Evolutionary conservation across 2,113 vertebrate genomes (phyloP), one percentile per base, ranked within the genome.

Genomic region (Takifugu bimaculatus): DNA sequence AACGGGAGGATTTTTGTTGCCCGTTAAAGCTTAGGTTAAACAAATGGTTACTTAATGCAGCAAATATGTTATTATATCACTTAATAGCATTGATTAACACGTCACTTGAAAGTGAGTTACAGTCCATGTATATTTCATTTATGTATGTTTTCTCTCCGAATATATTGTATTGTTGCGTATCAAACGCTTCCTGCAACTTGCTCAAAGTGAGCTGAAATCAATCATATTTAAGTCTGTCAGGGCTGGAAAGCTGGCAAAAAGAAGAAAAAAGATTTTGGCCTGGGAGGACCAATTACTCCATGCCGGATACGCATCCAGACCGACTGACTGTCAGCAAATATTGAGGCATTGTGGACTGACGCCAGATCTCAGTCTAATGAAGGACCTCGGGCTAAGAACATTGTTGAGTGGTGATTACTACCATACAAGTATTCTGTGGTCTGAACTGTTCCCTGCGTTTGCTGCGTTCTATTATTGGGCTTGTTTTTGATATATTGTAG

Each of bases 361-460:
- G 70, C 65, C 63, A 60, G 61, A 11, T 14, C 54, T 35, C 4
- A 57, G 67, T 49, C 70, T 82, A 80, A 79, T 66, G 56, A 79
- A 58, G 2, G 26, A 60, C 80, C 60, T 54, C 0, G 0, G 75
- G 75, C 54, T 51, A 50, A 25, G 11, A 61, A 12, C 10, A 39
- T 14, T 49, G 60, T 1, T 63, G 63, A 72, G 50, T 12, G 15
- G 63, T 61, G 70, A 76, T 68, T 63, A 49, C 57, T 51, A 60
- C 57, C 50, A 11, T 43, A 55, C 42, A 9, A 35, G 39, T 12
- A 28, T 68, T 68, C 6, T 63, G 55, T 60, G 53, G 48, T 54
- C 13, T 42, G 56, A 56, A 71, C 1, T 6, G n/a, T n/a, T 13
- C 57, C 27, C 47, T 55, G 43, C 47, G 15, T 51, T 44, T n/a